phyloP scores from a whole-genome alignment of 2,888 invertebrate genomes.

The Ceramica pisi region DNA sequence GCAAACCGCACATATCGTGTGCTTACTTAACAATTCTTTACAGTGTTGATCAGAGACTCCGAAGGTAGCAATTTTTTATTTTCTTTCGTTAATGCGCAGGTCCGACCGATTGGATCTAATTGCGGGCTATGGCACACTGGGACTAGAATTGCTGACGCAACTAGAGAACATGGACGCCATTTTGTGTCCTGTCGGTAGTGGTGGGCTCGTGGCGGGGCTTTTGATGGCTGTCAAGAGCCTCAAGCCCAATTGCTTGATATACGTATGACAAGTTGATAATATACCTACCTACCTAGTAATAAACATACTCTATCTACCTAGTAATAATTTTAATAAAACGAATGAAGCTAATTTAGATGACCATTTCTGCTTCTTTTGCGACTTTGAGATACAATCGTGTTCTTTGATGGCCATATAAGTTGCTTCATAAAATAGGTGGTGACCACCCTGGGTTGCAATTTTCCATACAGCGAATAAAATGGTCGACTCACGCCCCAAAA shows the following conservation, averaged over 20 bases:
- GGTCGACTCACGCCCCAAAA: too few relatives aligned
- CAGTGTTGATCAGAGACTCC: too few relatives aligned
- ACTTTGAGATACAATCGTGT: background rate
- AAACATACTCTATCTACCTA: background rate
- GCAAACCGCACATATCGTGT: too few relatives aligned
- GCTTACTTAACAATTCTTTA: too few relatives aligned
- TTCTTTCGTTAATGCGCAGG: slow-evolving; percentile 54
- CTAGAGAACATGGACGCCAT: slow-evolving; percentile 75
- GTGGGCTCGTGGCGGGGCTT: slow-evolving; percentile 74
- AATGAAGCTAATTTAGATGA: background rate
- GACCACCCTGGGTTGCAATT: too few relatives aligned
- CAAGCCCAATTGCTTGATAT: slow-evolving; percentile 76
- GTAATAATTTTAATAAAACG: background rate
- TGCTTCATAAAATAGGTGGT: too few relatives aligned
- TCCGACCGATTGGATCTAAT: slow-evolving; percentile 74
- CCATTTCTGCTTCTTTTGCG: background rate
- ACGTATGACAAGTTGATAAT: slow-evolving; percentile 62
- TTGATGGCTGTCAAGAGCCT: slow-evolving; percentile 76
- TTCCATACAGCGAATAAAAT: too few relatives aligned
- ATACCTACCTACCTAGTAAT: background rate
- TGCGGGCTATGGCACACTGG: slow-evolving; percentile 78
- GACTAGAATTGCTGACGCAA: slow-evolving; percentile 75
- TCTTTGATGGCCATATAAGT: too few relatives aligned
- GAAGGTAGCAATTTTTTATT: background rate
- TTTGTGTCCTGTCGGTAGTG: slow-evolving; percentile 77